phyloP scores from a whole-genome alignment of 35 echinoderm and acorn worm species.

The Chiridota heheva region DNA sequence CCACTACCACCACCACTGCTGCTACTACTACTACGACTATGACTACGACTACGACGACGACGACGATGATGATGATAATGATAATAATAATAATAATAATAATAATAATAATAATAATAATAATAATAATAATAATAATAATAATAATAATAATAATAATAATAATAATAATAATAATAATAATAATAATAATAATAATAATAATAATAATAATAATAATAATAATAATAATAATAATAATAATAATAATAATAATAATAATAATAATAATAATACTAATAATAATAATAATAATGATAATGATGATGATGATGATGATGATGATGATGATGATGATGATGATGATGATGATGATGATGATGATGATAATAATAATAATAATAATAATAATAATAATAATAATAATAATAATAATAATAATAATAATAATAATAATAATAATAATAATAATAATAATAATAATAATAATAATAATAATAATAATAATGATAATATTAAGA shows the following conservation, averaged over 20 bases:
- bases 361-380: not conserved
- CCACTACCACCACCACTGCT: not conserved
- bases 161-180: conserved; percentile 4
- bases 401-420: too few relatives aligned
- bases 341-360: conserved; percentile 6
- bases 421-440: too few relatives aligned
- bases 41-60: not conserved
- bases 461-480: too few relatives aligned
- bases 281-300: not conserved
- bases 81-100: too few relatives aligned
- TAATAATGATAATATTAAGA: too few relatives aligned
- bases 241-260: too few relatives aligned
- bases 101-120: not conserved
- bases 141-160: not conserved
- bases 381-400: not conserved
- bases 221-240: too few relatives aligned
- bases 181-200: conserved; percentile 6
- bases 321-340: conserved; percentile 6
- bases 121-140: conserved; percentile 10
- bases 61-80: not conserved
- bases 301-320: conserved; percentile 5
- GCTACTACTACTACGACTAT: conserved; percentile 5
- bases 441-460: too few relatives aligned
- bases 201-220: not conserved
- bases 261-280: too few relatives aligned